These are phyloP conservation scores for Gryllus bimaculatus DNA, from an alignment of 1,140 invertebrate species.

Conservation along the genomic window DNA sequence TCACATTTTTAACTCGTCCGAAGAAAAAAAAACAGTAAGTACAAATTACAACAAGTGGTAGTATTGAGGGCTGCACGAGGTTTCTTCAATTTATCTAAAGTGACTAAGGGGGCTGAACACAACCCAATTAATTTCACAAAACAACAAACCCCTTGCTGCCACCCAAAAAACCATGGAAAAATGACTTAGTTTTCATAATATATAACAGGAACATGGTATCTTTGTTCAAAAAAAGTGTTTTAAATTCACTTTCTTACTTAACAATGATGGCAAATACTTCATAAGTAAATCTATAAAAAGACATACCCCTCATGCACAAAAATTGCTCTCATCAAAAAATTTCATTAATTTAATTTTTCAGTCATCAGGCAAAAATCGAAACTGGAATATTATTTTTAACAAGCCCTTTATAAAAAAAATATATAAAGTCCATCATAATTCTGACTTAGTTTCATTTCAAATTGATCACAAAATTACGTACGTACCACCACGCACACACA, in stretches of 20 bases:
- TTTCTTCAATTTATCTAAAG: background rate
- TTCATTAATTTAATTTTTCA: constrained; percentile 3
- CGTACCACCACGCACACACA: constrained; percentile 16
- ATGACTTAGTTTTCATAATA: constrained; percentile 37
- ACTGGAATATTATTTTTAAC: background rate
- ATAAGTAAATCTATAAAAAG: constrained; percentile 18
- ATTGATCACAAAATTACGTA: constrained; percentile 20
- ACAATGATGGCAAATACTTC: constrained; percentile 17
- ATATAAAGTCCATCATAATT: constrained; percentile 19
- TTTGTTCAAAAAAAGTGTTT: constrained; percentile 32
- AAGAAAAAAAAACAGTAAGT: constrained; percentile 23
- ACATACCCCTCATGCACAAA: constrained; percentile 11
- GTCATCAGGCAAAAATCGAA: constrained; percentile 15
- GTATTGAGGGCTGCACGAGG: constrained; percentile 9
- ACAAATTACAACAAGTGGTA: constrained; percentile 24
- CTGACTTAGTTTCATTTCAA: constrained; percentile 22
- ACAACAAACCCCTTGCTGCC: constrained; percentile 9
- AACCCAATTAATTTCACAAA: background rate
- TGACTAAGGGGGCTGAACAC: background rate
- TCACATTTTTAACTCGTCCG: constrained; percentile 22
- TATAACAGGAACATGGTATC: constrained; percentile 38
- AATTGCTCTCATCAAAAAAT: constrained; percentile 12
- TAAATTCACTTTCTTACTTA: background rate
- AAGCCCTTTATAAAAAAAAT: constrained; percentile 15
- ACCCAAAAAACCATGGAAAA: constrained; percentile 22